Percentiles rank a stretch among this genome's conserved stretches.
Evolutionary conservation across 2,888 invertebrate species (phyloP).

Genomic region (Oegoconia quadripuncta): DNA sequence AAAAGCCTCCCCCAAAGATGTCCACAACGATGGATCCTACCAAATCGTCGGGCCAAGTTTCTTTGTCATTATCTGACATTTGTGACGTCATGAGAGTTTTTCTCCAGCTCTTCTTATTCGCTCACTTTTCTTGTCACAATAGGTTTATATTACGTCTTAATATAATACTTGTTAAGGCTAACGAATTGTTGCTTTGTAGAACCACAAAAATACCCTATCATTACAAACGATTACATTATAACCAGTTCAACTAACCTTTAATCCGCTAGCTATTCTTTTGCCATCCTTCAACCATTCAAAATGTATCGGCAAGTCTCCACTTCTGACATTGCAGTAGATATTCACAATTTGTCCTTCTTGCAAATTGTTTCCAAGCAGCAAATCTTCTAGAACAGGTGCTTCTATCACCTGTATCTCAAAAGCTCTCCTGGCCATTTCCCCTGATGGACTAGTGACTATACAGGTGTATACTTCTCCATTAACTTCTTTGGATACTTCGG

Average conservation of each 20-base stretch:
- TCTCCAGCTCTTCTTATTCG: no score
- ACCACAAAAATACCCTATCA: no score
- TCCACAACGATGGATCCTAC: no score
- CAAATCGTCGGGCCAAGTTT: no score
- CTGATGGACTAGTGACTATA: constrained; percentile 85
- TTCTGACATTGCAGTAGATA: constrained; percentile 88
- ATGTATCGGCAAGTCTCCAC: constrained; percentile 84
- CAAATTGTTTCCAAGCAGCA: constrained; percentile 87
- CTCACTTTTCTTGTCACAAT: no score
- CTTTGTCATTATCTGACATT: no score
- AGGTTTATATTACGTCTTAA: no score
- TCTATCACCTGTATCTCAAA: constrained; percentile 85
- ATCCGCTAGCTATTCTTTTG: constrained; percentile 78
- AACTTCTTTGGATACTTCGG: constrained; percentile 79
- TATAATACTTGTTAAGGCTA: no score
- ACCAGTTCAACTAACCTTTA: constrained; percentile 81
- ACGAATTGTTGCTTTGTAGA: no score
- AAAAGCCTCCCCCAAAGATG: no score
- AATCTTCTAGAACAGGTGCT: constrained; percentile 90
- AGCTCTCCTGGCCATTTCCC: constrained; percentile 73
- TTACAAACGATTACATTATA: no score
- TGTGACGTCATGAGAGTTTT: no score
- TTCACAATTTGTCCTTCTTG: constrained; percentile 91
- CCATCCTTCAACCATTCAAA: constrained; percentile 85
- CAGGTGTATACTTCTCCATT: constrained; percentile 90